Evolutionary conservation across 2,113 vertebrate genomes (phyloP).

Genomic region (Orycteropus afer): DNA sequence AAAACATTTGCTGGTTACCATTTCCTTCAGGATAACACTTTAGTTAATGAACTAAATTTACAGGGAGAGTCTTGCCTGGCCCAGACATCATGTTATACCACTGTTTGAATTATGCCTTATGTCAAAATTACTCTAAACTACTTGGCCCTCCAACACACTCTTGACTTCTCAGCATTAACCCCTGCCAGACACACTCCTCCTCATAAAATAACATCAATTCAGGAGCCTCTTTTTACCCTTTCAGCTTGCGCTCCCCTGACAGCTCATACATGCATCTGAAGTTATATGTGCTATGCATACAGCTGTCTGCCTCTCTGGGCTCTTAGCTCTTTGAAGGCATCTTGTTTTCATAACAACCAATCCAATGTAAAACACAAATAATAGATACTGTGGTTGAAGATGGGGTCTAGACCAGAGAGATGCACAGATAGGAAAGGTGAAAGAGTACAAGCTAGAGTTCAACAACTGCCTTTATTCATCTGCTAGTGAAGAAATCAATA

Average conservation of each 20-base stretch:
- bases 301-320: background rate
- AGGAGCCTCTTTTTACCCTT: background rate
- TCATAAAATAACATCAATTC: background rate
- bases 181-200: background rate
- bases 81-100: background rate
- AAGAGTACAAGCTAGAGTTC: background rate
- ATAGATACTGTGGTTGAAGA: background rate
- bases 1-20: background rate
- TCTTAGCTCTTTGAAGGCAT: background rate
- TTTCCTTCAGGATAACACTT: background rate
- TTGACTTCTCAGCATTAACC: background rate
- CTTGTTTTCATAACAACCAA: background rate
- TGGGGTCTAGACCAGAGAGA: background rate
- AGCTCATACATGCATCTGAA: background rate
- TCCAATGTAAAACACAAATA: background rate
- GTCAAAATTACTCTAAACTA: background rate
- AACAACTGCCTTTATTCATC: background rate
- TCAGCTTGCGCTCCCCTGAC: background rate
- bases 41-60: background rate
- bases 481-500: background rate
- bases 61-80: background rate
- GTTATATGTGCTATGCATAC: background rate
- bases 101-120: background rate
- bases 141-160: background rate
- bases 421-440: background rate